Conservation (phyloP, 2,797 vertebrate species). For the Cetoscarus ocellatus region DNA sequence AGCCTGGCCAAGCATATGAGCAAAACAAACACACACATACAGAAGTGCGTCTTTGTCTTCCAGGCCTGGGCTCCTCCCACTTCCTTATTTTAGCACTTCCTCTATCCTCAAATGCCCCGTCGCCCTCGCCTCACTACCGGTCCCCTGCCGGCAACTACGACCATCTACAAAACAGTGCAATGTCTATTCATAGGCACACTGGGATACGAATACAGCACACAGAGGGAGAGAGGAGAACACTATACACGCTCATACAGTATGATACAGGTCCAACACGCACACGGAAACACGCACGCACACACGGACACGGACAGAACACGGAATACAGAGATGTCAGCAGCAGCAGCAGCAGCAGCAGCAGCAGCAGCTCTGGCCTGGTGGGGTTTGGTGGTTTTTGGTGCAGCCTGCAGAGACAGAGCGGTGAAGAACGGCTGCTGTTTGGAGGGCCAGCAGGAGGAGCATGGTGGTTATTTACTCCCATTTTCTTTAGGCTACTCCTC, state of each 20-base stretch:
- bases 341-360: constrained; percentile 45
- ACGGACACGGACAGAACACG: constrained; percentile 43
- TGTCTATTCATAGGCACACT: constrained; percentile 85
- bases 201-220: constrained; percentile 78
- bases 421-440: constrained; percentile 44
- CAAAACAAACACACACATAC: neutral
- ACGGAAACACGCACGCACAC: constrained; percentile 32
- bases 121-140: constrained; percentile 63
- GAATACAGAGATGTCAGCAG: constrained; percentile 60
- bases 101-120: constrained; percentile 68
- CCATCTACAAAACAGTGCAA: constrained; percentile 85
- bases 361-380: constrained; percentile 69
- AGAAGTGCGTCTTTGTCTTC: constrained; percentile 53
- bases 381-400: constrained; percentile 48
- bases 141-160: constrained; percentile 70
- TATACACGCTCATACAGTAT: constrained; percentile 64
- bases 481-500: constrained; percentile 36
- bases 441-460: constrained; percentile 46
- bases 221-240: constrained; percentile 56
- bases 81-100: constrained; percentile 62
- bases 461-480: constrained; percentile 45
- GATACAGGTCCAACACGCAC: constrained; percentile 47
- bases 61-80: constrained; percentile 62
- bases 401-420: constrained; percentile 52
- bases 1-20: constrained; percentile 21